Base-by-base conservation (phyloP, 2,113 vertebrate genomes). In the Ondatra zibethicus region DNA sequence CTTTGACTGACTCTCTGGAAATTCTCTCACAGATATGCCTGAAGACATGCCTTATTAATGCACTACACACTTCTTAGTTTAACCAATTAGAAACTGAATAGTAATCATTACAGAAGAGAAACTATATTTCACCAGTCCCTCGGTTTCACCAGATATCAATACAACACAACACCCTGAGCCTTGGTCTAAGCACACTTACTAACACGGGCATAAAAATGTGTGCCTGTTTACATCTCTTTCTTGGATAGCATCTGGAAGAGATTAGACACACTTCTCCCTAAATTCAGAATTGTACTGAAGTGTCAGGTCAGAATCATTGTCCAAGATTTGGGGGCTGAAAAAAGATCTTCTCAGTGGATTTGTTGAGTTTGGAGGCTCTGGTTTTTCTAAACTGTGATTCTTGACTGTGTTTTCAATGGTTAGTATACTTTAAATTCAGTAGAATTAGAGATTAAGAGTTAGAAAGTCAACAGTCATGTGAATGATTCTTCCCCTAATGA, bases 201-300 rank as follows among this genome's bases (percentile, higher is more conserved):
- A 88, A 66, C 33, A 19, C 4, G 33, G 61, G 55, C 72, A 19
- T 75, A 61, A 78, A 29, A 27, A 75, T 84, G 33, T 55, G 55
- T 0, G 91, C 36, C 29, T 39, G 0, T 12, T 68, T 36, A 78
- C 68, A 11, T 7, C 45, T 86, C 25, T 45, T 86, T 93, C 31
- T 33, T 70, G 19, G 91, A 89, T 55, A 36, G 31, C 47, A 80
- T 19, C 76, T 47, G 76, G 42, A 70, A 94, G 45, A 19, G 33
- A 31, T 77, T 47, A 21, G 13, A n/a, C 47, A 78, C 90, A 61
- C 65, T 19, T 91, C 25, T 93, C 36, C 42, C 9, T 42, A 96
- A 88, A 84, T 78, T 78, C 76, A 93, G 52, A 94, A 84, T 61
- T 52, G 3, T 27, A 89, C 65, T 47, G 63, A 85, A 92, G 39